These are phyloP conservation scores for Calidris pugnax DNA, from an alignment of 2,113 vertebrate genomes.

Conservation along the genomic window DNA sequence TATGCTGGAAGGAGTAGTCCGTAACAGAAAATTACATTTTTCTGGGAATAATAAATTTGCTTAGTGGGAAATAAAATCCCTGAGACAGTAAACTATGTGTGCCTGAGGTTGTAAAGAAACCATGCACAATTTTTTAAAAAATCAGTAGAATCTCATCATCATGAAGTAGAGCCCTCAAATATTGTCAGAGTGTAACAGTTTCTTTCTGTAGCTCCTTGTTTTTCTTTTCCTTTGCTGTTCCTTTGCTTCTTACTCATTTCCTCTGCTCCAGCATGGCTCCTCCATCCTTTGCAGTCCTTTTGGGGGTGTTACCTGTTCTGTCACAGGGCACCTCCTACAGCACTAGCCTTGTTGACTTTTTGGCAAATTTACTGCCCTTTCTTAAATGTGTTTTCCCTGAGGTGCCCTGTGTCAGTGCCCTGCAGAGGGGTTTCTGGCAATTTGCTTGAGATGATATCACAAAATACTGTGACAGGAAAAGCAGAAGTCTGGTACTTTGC, in stretches of 20 bases:
- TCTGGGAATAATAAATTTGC: background rate
- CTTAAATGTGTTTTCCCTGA: accelerated
- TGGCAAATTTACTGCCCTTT: background rate
- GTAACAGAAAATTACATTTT: background rate
- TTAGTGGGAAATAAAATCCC: background rate
- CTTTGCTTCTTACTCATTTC: background rate
- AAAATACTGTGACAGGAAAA: background rate
- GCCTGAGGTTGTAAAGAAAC: background rate
- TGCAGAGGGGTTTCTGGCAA: accelerated
- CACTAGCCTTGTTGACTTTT: background rate
- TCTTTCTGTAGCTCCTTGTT: background rate
- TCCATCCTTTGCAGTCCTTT: background rate
- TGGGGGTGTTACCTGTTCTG: background rate
- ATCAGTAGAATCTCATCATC: background rate
- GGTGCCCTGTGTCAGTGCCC: accelerated
- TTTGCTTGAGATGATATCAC: background rate
- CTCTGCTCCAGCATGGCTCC: background rate
- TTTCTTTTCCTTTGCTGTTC: background rate
- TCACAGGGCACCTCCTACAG: background rate
- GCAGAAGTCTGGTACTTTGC: background rate
- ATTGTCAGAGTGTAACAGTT: background rate
- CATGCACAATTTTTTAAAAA: background rate
- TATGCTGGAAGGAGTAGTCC: background rate
- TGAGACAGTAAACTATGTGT: background rate
- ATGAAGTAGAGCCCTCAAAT: background rate